Conservation (phyloP, 1,140 invertebrate genomes). For the Atta colombica region DNA sequence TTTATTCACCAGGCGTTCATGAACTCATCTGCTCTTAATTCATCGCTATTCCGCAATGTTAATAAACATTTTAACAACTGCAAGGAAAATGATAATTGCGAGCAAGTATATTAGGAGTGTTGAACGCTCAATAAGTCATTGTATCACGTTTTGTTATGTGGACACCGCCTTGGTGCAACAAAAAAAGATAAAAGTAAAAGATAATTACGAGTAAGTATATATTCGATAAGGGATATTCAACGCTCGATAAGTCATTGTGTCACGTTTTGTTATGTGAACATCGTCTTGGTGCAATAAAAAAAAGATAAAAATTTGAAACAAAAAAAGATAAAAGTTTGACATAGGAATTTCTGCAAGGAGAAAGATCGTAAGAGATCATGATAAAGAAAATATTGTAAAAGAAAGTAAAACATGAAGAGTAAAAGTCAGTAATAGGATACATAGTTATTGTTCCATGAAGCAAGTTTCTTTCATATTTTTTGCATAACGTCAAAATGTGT, state of each 20-base stretch:
- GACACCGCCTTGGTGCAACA: too few species aligned
- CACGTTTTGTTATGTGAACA: background rate
- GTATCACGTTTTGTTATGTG: background rate
- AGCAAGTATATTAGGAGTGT: background rate
- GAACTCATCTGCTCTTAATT: background rate
- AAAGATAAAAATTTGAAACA: too few species aligned
- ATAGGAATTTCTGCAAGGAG: background rate
- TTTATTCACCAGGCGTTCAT: background rate
- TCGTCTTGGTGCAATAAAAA: too few species aligned
- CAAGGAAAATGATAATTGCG: background rate
- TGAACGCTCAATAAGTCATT: background rate
- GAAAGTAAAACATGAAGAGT: background rate
- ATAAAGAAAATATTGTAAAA: background rate
- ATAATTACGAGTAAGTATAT: background rate
- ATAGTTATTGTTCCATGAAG: background rate
- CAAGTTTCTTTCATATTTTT: background rate
- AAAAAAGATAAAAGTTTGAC: background rate
- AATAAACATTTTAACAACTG: constrained; percentile 14
- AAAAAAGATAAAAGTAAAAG: too few species aligned
- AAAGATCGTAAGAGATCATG: background rate
- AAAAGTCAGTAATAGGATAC: background rate
- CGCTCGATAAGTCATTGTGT: background rate
- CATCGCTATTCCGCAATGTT: background rate
- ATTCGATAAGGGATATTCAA: background rate
- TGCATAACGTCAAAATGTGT: background rate